These are phyloP conservation scores for Coregonus ussuriensis DNA, from an alignment of 2,797 vertebrate genomes.

Conservation along the genomic window DNA sequence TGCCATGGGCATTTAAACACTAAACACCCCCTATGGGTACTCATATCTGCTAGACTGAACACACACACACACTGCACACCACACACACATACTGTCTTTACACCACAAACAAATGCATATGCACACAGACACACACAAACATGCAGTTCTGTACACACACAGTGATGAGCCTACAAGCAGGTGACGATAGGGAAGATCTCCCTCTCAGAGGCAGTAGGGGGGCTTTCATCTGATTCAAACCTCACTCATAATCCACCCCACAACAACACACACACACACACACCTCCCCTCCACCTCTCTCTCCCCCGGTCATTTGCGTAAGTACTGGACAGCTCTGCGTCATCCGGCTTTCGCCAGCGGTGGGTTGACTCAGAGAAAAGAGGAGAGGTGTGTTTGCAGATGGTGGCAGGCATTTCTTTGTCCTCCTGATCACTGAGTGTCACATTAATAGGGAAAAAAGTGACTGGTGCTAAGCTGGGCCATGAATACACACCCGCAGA, in stretches of 20 bases:
- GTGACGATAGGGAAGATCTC: neutral
- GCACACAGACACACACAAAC: neutral
- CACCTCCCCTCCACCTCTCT: conserved; percentile 9
- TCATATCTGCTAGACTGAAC: neutral
- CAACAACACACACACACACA: too few relatives aligned
- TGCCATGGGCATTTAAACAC: neutral
- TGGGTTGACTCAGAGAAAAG: conserved; percentile 32
- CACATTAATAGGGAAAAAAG: neutral
- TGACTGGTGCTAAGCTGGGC: neutral
- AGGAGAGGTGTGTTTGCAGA: conserved; percentile 33
- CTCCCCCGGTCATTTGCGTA: conserved; percentile 36
- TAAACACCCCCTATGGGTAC: neutral
- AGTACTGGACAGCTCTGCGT: conserved; percentile 50
- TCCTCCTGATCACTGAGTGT: conserved; percentile 14
- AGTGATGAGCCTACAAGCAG: too few relatives aligned
- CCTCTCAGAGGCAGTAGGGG: too few relatives aligned
- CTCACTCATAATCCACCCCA: conserved; percentile 15
- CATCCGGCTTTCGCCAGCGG: conserved; percentile 46
- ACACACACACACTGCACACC: neutral
- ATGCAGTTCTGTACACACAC: neutral
- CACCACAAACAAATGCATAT: too few relatives aligned
- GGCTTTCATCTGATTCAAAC: conserved; percentile 23
- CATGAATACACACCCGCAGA: neutral
- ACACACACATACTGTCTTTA: too few relatives aligned
- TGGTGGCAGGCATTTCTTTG: conserved; percentile 40